Conservation (phyloP, 1,140 invertebrate genomes). For the Sarcophaga peregrina region DNA sequence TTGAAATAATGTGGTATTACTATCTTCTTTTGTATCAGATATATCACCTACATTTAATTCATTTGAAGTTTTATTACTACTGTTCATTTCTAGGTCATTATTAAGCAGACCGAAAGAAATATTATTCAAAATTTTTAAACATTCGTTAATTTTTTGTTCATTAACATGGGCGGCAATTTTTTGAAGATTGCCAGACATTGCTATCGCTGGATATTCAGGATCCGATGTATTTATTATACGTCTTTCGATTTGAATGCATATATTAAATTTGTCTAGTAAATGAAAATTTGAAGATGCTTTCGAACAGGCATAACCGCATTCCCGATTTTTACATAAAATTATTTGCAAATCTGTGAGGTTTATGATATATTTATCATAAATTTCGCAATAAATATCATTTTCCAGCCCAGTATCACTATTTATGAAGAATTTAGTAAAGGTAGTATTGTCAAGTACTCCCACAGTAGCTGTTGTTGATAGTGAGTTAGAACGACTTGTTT, state of each 20-base stretch:
- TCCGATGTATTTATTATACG: constrained; percentile 84
- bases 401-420: constrained; percentile 70
- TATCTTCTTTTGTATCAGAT: constrained; percentile 1
- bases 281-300: constrained; percentile 86
- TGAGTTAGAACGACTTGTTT: constrained; percentile 72
- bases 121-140: constrained; percentile 67
- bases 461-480: constrained; percentile 47
- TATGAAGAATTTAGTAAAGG: constrained; percentile 48
- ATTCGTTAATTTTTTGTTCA: constrained; percentile 83
- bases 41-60: background rate
- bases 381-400: constrained; percentile 75
- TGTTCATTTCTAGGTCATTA: background rate
- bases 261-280: constrained; percentile 90
- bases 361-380: constrained; percentile 87
- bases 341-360: constrained; percentile 90
- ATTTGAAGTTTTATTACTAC: background rate
- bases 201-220: constrained; percentile 85
- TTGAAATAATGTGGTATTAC: constrained; percentile 81
- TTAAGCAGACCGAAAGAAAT: constrained; percentile 61
- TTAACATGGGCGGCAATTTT: constrained; percentile 89
- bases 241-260: constrained; percentile 84
- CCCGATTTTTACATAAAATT: constrained; percentile 85
- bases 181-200: constrained; percentile 85
- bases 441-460: constrained; percentile 43
- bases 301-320: constrained; percentile 88